These are phyloP conservation scores for Hemithea aestivaria DNA, from an alignment of 2,888 invertebrate species.

Conservation along the genomic window DNA sequence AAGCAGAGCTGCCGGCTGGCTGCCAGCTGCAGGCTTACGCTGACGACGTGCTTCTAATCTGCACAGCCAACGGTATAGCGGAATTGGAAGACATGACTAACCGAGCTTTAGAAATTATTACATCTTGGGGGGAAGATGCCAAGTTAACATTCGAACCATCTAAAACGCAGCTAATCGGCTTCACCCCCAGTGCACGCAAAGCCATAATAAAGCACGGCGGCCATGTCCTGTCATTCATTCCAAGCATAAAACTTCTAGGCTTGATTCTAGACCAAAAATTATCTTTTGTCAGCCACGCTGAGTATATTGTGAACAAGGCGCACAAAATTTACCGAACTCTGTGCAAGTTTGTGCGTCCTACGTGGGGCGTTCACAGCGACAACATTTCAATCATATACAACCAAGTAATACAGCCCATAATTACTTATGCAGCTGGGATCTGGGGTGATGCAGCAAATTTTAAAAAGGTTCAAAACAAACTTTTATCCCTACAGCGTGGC, in stretches of 20 bases:
- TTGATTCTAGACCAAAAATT: constrained; percentile 4
- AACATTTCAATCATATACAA: constrained; percentile 13
- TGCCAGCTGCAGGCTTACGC: too few relatives aligned
- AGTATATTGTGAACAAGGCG: constrained; percentile 6
- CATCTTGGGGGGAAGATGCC: not conserved
- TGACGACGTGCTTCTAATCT: too few relatives aligned
- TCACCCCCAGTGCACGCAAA: not conserved
- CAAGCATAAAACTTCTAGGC: constrained; percentile 1
- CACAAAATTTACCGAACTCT: constrained; percentile 10
- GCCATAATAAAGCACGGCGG: not conserved
- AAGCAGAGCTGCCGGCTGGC: not conserved
- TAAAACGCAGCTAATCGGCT: constrained; percentile 1
- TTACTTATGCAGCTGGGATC: constrained; percentile 18
- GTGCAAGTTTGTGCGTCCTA: constrained; percentile 2
- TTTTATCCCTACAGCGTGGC: constrained; percentile 11
- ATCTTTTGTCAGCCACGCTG: constrained; percentile 3
- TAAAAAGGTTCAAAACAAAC: not conserved
- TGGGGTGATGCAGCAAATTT: constrained; percentile 10
- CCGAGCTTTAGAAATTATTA: not conserved
- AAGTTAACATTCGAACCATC: constrained; percentile 1
- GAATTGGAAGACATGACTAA: not conserved
- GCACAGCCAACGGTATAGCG: constrained; percentile 26
- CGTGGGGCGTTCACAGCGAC: constrained; percentile 11
- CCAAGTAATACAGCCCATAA: constrained; percentile 23
- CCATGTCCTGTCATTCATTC: not conserved